Evolutionary conservation across 2,888 invertebrate genomes (phyloP), one percentile per base, ranked within the genome.

Genomic region (Amblyteles armatorius): DNA sequence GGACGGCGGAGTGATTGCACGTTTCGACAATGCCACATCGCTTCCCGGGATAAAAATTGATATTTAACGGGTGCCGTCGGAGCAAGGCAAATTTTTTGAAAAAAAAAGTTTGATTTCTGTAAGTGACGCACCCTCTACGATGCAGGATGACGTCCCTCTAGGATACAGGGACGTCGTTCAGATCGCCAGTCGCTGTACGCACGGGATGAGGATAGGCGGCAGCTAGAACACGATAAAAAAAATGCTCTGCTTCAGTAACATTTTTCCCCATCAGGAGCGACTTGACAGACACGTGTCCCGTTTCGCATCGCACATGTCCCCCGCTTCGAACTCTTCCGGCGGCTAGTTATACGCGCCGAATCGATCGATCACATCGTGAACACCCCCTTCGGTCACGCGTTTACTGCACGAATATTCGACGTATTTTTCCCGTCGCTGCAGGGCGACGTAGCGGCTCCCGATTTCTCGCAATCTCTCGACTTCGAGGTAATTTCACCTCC

Each of bases 241-340:
- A 83, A 79, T 79, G 29, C 44, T 74, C 44, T 68, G 22, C 48
- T 40, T 22, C 63, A 50, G 48, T 65, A 65, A 83, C 63, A 63
- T 74, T 55, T 50, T 22, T 60, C 26, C 36, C 48, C 55, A 50
- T 63, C 44, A 72, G 40, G 67, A 60, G 44, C 29, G 76, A 79
- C 77, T 77, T 77, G 79, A 83, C 80, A 73, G 84, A 81, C 72
- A 57, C 57, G 50, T 72, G 77, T 84, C 67, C 68, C 57, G 67
- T 48, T 84, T 80, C 72, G 72, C 60, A 22, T 83, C 33, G 55
- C 50, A n/a, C 29, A 44, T 67, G 69, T 83, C 22, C 55, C 57
- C 65, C 29, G 63, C 57, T 26, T 33, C 26, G 48, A 79, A 63
- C 67, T 72, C 48, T 80, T 80, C 65, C 57, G 19, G 33, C 50